A percentile compares a stretch with the other conserved stretches of the same genome.
Evolutionary conservation across 2,797 vertebrate species (phyloP).

Genomic region (Paratrypauchen microcephalus): DNA sequence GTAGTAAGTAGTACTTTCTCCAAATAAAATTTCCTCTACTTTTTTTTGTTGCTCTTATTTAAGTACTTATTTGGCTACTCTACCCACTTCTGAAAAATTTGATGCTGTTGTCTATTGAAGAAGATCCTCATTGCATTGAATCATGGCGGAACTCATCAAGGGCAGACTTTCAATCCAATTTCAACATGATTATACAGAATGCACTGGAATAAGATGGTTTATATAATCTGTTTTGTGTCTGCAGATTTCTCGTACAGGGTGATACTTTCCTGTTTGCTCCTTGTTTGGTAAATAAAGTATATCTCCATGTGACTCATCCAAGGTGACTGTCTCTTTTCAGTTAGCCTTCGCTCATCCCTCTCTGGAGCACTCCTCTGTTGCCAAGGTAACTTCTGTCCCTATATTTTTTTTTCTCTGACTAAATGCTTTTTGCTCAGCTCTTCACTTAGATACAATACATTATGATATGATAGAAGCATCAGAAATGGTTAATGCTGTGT

Average conservation of each 20-base stretch:
- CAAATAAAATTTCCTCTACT: too few relatives aligned
- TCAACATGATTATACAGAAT: conserved; percentile 21
- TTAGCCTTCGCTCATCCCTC: conserved; percentile 22
- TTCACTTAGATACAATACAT: conserved; percentile 2
- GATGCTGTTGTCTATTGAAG: conserved; percentile 22
- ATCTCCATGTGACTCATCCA: conserved; percentile 59
- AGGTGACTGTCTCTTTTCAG: conserved; percentile 46
- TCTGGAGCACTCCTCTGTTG: conserved; percentile 30
- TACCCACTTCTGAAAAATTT: not conserved
- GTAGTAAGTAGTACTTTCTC: too few relatives aligned
- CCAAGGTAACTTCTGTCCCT: conserved; percentile 27
- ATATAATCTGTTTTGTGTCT: conserved; percentile 31
- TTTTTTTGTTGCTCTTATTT: too few relatives aligned
- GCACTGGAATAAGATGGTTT: conserved; percentile 48
- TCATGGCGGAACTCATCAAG: conserved; percentile 38
- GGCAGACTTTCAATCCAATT: conserved; percentile 56
- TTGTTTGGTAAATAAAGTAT: conserved; percentile 36
- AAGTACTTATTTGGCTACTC: too few relatives aligned
- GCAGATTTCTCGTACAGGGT: conserved; percentile 37
- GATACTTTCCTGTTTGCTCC: conserved; percentile 15
- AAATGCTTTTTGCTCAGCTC: conserved; percentile 9
- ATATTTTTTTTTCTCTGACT: conserved; percentile 9
- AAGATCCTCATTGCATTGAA: conserved; percentile 24
- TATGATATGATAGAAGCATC: too few relatives aligned
- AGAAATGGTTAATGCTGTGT: too few relatives aligned